Evolutionary conservation across 2,888 invertebrate genomes (phyloP).

Genomic region (Sturmia bella): DNA sequence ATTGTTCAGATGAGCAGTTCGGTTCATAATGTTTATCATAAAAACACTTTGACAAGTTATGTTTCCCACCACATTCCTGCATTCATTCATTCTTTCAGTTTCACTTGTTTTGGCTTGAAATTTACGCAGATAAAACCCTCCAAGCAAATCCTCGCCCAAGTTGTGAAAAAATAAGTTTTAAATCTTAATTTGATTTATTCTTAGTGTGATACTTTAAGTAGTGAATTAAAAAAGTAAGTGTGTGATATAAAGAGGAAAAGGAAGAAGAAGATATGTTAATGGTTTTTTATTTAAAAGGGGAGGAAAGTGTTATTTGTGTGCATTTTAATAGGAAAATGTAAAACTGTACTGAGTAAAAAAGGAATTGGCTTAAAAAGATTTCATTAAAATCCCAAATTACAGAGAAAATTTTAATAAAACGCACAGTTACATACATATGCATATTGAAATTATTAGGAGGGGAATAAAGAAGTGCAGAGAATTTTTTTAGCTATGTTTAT

Average conservation of each 20-base stretch:
- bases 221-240: constrained; percentile 24
- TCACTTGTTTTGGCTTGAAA: constrained; percentile 6
- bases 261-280: constrained; percentile 1
- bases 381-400: no score
- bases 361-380: no score
- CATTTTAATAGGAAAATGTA: neutral
- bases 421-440: no score
- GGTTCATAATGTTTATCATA: constrained; percentile 14
- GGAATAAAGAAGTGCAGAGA: no score
- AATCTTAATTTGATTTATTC: constrained; percentile 55
- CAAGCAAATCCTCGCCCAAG: constrained; percentile 27
- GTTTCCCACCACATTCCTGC: neutral
- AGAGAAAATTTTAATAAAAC: no score
- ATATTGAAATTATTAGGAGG: no score
- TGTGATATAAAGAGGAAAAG: neutral
- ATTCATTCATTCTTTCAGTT: neutral
- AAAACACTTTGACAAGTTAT: neutral
- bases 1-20: constrained; percentile 48
- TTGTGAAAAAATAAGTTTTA: constrained; percentile 30
- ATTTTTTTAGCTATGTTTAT: no score
- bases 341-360: neutral
- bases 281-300: neutral
- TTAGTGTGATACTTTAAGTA: constrained; percentile 22
- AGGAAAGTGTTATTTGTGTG: neutral
- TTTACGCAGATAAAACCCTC: constrained; percentile 20